A percentile compares a stretch with the other conserved stretches of the same genome.
Evolutionary conservation across 2,797 vertebrate genomes (phyloP).

Genomic region (Tokudaia muenninki): DNA sequence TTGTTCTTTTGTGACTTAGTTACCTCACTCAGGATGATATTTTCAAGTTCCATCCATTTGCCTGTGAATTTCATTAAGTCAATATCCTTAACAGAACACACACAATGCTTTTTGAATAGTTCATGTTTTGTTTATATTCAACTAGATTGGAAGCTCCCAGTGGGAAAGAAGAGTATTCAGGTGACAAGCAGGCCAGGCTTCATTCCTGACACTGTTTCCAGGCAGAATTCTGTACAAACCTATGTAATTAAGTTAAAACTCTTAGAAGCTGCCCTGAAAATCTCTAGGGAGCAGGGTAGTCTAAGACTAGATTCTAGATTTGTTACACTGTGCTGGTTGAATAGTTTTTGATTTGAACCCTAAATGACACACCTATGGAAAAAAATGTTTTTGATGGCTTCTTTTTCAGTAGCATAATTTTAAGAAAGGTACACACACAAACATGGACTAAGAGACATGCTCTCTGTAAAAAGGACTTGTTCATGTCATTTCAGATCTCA

Average conservation of each 20-base stretch:
- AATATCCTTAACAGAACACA: not conserved
- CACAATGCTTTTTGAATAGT: not conserved
- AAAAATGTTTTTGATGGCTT: slow-evolving; percentile 53
- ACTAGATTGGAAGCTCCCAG: not conserved
- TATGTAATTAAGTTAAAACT: slow-evolving; percentile 76
- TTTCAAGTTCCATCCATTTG: no score
- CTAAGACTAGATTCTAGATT: slow-evolving; percentile 44
- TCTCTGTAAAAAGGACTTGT: not conserved
- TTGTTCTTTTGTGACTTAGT: no score
- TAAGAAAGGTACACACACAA: not conserved
- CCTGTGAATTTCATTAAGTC: no score
- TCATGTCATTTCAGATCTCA: slow-evolving; percentile 39
- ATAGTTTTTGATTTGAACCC: slow-evolving; percentile 70
- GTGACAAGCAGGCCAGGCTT: slow-evolving; percentile 58
- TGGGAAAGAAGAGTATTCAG: not conserved
- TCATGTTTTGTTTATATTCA: not conserved
- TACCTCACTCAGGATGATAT: no score
- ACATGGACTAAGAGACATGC: not conserved
- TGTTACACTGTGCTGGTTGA: slow-evolving; percentile 56
- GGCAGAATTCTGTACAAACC: slow-evolving; percentile 61
- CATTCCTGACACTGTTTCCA: slow-evolving; percentile 58
- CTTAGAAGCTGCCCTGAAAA: slow-evolving; percentile 75
- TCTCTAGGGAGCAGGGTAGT: slow-evolving; percentile 58
- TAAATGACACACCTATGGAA: slow-evolving; percentile 65
- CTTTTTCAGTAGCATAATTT: slow-evolving; percentile 1